Conservation (phyloP, 2,888 invertebrate genomes). For the Tetragnatha montana region DNA sequence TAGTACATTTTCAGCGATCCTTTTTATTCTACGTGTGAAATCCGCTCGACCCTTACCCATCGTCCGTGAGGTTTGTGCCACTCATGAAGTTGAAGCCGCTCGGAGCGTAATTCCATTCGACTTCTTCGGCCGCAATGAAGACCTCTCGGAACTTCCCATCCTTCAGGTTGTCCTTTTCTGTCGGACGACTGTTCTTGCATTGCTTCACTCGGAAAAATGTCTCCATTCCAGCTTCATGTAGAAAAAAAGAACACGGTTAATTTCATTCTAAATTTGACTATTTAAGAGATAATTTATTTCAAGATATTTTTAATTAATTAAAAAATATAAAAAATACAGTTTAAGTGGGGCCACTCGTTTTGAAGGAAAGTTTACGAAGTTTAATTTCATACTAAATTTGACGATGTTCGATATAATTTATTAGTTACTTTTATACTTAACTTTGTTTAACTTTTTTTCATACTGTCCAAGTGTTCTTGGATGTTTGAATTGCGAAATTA, state of each 20-base stretch:
- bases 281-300: too few relatives aligned
- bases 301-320: too few relatives aligned
- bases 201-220: constrained; percentile 58
- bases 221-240: constrained; percentile 68
- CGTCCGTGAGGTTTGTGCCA: constrained; percentile 65
- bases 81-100: constrained; percentile 70
- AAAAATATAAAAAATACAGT: too few relatives aligned
- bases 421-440: too few relatives aligned
- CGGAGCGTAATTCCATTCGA: constrained; percentile 71
- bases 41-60: constrained; percentile 38
- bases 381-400: too few relatives aligned
- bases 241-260: constrained; percentile 3
- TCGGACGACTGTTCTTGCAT: constrained; percentile 48
- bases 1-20: too few relatives aligned
- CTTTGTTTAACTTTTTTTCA: too few relatives aligned
- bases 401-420: too few relatives aligned
- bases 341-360: too few relatives aligned
- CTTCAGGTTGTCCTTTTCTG: constrained; percentile 27
- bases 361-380: too few relatives aligned
- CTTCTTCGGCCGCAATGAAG: constrained; percentile 72
- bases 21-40: background rate
- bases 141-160: constrained; percentile 58
- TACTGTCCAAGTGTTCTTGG: too few relatives aligned
- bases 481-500: too few relatives aligned
- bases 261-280: background rate